Base-by-base conservation (phyloP, 2,113 vertebrate genomes). In the Gasterosteus nipponicus region DNA sequence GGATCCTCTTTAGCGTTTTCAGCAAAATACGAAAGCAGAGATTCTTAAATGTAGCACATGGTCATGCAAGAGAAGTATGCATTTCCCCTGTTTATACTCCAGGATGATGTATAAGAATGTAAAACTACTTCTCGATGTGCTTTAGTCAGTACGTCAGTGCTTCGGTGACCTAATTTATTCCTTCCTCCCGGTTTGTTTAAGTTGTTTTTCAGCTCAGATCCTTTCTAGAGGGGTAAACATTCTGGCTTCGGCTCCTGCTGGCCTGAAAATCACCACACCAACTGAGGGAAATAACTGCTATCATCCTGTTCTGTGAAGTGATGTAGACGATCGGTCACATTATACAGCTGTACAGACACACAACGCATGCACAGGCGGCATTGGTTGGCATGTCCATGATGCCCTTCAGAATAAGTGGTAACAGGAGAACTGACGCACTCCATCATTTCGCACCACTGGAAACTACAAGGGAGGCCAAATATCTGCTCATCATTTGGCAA, bases 161-260 rank as follows among this genome's bases (percentile, higher is more conserved):
- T 51, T 81, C 56, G 62, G 10, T 46, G 62, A 61, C 82, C 84
- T 78, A 6, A 85, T 64, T 64, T 49, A 26, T 73, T 70, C 44
- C 67, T 80, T 57, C 77, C 69, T 86, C 46, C 81, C 73, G 62
- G 39, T 75, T 85, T 69, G 51, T 72, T 83, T 29, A 72, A 70
- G 73, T 73, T 81, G 73, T 86, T 83, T 87, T 70, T 83, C 62
- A 42, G 68, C 65, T 79, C 26, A 26, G 66, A 72, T 83, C 4
- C n/a, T 73, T 80, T 86, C 81, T 82, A 69, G 77, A 83, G 75
- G 77, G 65, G 79, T 86, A 85, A 89, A 89, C 75, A 78, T 64
- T 22, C 53, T n/a, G 16, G 15, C 42, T 81, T 62, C 61, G 35
- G 33, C 68, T 64, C 53, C 62, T 70, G 65, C 61, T 83, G 62